Conservation (phyloP, 1,140 invertebrate species). For the Pantala flavescens region DNA sequence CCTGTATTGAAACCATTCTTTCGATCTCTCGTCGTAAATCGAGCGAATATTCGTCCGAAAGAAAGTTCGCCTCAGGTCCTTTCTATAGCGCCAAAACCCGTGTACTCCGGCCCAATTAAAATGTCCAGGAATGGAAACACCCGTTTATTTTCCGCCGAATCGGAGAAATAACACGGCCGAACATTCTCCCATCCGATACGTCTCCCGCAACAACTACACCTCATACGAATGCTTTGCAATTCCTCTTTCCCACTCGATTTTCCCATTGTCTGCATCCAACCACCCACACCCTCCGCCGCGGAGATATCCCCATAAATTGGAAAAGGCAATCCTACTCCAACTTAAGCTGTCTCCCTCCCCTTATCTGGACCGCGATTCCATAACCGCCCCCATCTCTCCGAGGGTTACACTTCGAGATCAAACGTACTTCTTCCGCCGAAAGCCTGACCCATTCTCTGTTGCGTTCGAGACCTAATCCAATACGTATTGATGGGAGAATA, state of each 20-base stretch:
- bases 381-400: not conserved
- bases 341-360: not conserved
- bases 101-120: too few relatives aligned
- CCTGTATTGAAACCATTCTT: too few relatives aligned
- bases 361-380: not conserved
- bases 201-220: not conserved
- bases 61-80: too few relatives aligned
- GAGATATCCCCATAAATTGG: constrained; percentile 1
- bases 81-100: too few relatives aligned
- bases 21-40: too few relatives aligned
- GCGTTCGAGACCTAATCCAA: not conserved
- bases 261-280: not conserved
- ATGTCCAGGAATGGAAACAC: too few relatives aligned
- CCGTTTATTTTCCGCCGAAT: not conserved
- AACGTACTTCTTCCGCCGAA: not conserved
- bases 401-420: not conserved
- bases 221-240: constrained; percentile 6
- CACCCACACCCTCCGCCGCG: not conserved
- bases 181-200: not conserved
- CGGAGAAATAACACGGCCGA: not conserved
- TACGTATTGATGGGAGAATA: too few relatives aligned
- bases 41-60: too few relatives aligned
- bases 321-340: not conserved
- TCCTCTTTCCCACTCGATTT: not conserved
- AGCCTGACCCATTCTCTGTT: not conserved